Evolutionary conservation across 2,797 vertebrate species (phyloP).

Genomic region (Spinibarbus caldwelli): DNA sequence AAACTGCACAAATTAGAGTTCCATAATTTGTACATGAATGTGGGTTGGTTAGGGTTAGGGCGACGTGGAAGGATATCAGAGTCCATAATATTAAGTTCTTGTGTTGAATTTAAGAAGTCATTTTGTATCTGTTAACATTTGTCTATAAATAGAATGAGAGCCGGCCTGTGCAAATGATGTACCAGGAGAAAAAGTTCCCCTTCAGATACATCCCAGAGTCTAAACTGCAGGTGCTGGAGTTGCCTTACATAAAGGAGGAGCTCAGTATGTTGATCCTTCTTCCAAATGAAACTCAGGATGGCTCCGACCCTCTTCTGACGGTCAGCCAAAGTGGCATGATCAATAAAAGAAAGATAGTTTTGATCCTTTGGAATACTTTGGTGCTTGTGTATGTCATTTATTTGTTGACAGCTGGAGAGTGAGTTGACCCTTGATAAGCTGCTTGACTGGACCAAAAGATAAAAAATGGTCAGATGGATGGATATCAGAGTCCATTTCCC

Average conservation of each 20-base stretch:
- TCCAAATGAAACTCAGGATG: conserved; percentile 75
- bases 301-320: conserved; percentile 79
- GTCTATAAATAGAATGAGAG: conserved; percentile 73
- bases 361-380: neutral
- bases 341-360: neutral
- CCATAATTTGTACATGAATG: too few species aligned
- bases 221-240: conserved; percentile 84
- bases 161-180: conserved; percentile 88
- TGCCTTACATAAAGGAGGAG: conserved; percentile 79
- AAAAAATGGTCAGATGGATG: conserved; percentile 69
- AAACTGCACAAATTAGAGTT: too few species aligned
- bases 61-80: too few species aligned
- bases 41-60: too few species aligned
- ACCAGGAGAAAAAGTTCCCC: conserved; percentile 80
- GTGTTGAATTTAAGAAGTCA: too few species aligned
- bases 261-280: conserved; percentile 90
- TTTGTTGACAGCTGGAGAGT: conserved; percentile 82
- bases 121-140: neutral
- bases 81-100: too few species aligned
- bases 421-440: conserved; percentile 83
- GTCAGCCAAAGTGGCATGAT: conserved; percentile 64
- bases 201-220: conserved; percentile 74
- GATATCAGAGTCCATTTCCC: conserved; percentile 83
- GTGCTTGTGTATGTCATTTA: conserved; percentile 37
- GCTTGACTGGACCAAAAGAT: conserved; percentile 82